Conservation (phyloP, 2,888 invertebrate species). For the Phyllotreta cruciferae region DNA sequence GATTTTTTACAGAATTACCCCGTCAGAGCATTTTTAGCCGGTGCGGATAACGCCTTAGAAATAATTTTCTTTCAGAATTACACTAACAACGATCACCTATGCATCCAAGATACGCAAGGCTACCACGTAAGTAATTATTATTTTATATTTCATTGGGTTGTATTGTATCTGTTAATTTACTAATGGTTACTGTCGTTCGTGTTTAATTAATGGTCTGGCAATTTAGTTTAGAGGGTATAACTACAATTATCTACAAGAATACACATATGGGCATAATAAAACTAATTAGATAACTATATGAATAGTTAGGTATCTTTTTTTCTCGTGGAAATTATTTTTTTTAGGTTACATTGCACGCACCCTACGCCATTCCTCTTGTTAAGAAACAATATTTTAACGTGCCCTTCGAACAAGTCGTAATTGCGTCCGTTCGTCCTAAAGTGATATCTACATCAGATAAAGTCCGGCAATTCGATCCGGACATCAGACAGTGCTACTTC, state of each 20-base stretch:
- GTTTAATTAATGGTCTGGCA: too few species aligned
- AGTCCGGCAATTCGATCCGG: conserved; percentile 67
- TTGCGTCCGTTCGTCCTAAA: conserved; percentile 72
- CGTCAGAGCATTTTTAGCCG: conserved; percentile 68
- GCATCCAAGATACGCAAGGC: conserved; percentile 44
- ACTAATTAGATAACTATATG: too few species aligned
- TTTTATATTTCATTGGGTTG: too few species aligned
- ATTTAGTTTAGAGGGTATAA: too few species aligned
- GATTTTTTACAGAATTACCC: conserved; percentile 60
- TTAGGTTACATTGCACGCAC: conserved; percentile 70
- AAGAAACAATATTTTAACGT: conserved; percentile 73
- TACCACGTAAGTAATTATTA: conserved; percentile 37
- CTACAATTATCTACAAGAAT: too few species aligned
- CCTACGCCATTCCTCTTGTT: conserved; percentile 69
- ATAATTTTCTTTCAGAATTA: conserved; percentile 39
- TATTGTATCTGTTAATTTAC: too few species aligned
- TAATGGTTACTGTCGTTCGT: too few species aligned
- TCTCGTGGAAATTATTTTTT: conserved; percentile 2
- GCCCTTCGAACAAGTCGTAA: conserved; percentile 71
- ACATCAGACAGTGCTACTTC: conserved; percentile 72
- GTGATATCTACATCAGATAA: conserved; percentile 75
- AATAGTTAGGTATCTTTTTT: too few species aligned
- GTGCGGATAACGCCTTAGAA: conserved; percentile 60
- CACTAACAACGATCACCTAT: conserved; percentile 43
- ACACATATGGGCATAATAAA: too few species aligned